Percentiles rank a stretch among this genome's conserved stretches.
These are phyloP conservation scores for Cassiopea xamachana DNA, from an alignment of 30 jellyfish, hydroid and myxozoan genomes.

Conservation along the genomic window DNA sequence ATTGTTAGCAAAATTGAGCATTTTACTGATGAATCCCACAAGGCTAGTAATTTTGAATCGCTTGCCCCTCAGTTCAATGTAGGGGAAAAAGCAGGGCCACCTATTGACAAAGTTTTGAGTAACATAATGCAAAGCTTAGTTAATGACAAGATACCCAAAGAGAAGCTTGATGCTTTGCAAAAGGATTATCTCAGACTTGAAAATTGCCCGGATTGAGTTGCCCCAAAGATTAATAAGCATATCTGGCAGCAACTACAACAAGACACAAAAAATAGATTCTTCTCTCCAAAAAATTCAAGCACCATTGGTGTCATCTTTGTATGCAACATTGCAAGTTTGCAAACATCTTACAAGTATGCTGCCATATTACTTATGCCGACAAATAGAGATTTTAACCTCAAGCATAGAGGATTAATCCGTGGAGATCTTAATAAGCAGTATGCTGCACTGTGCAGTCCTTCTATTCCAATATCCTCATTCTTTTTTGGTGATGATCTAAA, in stretches of 20 bases:
- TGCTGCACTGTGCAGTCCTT: too few relatives aligned
- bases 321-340: conserved; percentile 38
- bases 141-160: conserved; percentile 22
- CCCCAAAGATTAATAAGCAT: conserved; percentile 27
- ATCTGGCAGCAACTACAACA: conserved; percentile 18
- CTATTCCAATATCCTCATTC: too few relatives aligned
- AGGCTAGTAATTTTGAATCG: conserved; percentile 23
- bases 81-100: conserved; percentile 41
- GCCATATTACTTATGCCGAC: conserved; percentile 6
- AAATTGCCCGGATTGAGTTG: conserved; percentile 20
- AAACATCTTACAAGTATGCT: conserved; percentile 20
- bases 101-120: conserved; percentile 37
- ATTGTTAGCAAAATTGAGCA: not conserved
- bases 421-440: too few relatives aligned
- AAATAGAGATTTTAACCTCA: too few relatives aligned
- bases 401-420: too few relatives aligned
- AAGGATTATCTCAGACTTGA: conserved; percentile 29
- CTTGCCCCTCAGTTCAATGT: conserved; percentile 20
- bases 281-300: not conserved
- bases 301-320: conserved; percentile 32
- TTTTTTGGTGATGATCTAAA: conserved; percentile 23
- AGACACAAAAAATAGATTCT: conserved; percentile 3
- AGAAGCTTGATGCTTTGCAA: conserved; percentile 36
- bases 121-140: conserved; percentile 31
- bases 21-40: not conserved